Evolutionary conservation across 1,140 invertebrate species (phyloP), one percentile per base, ranked within the genome.

Genomic region (Conus ventricosus): DNA sequence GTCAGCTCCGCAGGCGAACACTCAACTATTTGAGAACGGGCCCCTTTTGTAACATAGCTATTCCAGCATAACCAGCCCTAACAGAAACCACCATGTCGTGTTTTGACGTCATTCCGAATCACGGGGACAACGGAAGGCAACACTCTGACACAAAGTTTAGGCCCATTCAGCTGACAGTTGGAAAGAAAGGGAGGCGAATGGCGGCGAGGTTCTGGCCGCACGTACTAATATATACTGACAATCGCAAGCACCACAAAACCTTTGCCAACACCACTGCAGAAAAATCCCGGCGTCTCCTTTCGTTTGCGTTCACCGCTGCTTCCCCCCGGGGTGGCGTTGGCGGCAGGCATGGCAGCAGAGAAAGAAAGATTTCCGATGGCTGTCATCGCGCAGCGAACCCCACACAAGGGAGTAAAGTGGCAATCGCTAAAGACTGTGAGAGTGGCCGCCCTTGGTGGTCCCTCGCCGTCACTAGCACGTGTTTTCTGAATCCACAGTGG

Each of bases 371-470:
- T 39, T 39, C 39, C 39, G 27, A 71, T 85, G 84, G 84, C 63
- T 76, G 84, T 75, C 84, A 76, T 85, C 67, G 63, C 71, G 57
- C 60, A 75, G 63, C 57, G 10, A 63, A 8, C 57, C 57, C 57
- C 15, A 60, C 8, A 15, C n/a, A 25, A 39, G 84, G 84, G 84
- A 85, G 84, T 63, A 75, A 85, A 85, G 84, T 85, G 84, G 84
- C 60, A 85, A 75, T 85, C 84, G 84, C 84, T 85, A 85, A 85
- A 85, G 84, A 85, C 84, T 67, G 84, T 75, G 84, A 85, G 84
- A 85, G 84, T 85, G 84, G 84, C 67, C 84, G 27, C 84, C 84
- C 84, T 85, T 85, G 84, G 84, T 85, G 84, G 84, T 85, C 84
- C 51, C 84, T 53, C 39, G 63, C 84, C 84, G 63, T 85, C 84